Base-by-base conservation (phyloP, 2,797 vertebrate species). In the Pipistrellus kuhlii region DNA sequence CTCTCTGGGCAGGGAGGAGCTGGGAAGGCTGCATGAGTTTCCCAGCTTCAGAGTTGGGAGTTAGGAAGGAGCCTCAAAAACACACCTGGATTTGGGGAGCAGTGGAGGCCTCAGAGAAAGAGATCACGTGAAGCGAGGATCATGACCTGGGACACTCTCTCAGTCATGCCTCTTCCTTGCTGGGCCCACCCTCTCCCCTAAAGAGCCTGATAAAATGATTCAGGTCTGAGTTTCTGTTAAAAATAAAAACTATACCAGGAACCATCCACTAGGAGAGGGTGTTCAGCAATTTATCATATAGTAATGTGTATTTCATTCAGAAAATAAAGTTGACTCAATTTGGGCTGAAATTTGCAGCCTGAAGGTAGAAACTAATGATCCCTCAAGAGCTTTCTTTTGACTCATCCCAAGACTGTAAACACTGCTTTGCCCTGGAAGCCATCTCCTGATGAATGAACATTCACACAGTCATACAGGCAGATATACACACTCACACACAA, bases 321-420 rank as follows among this genome's bases (percentile, higher is more conserved):
- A 44, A 85, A 41, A 18, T 72, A 44, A 71, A 87, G 76, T 20
- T 38, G 46, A 59, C 44, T 78, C 53, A 83, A 18, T 41, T 72
- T 57, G 46, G 20, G 48, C 77, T 96, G 78, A 85, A 83, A 77
- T 87, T 68, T 77, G 44, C 41, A 89, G 69, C 62, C 51, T 10
- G 18, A 80, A 88, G 38, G 51, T 46, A 32, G 66, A 83, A 51
- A 6, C 57, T 83, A 64, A 41, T 66, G 77, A n/a, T n/a, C 23
- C 64, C n/a, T 64, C 80, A 30, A 20, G 78, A 85, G 62, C 35
- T 41, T 94, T 85, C 55, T 75, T 72, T 85, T 32, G 46, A 85
- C 68, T 81, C 46, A 64, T 68, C 5, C 18, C 9, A 25, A 57
- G 41, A 48, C 53, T 71, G 46, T 77, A 59, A 82, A 88, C 41